Conservation (phyloP, 2,797 vertebrate species). For the Microcaecilia unicolor region DNA sequence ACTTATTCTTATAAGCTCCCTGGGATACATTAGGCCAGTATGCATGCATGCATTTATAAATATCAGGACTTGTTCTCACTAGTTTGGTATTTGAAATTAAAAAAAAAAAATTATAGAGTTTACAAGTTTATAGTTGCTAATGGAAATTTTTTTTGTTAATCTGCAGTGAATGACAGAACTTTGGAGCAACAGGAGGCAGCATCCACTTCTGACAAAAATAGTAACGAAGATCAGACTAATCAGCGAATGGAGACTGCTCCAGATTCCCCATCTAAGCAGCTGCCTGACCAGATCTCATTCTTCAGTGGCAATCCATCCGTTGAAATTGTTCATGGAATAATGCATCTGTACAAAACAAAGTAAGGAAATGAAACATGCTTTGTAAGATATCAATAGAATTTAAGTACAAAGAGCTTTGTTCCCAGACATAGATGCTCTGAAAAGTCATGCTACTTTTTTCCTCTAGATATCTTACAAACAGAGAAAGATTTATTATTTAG, state of each 20-base stretch:
- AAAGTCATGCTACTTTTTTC: too few species aligned
- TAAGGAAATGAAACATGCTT: conserved; percentile 49
- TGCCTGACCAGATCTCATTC: conserved; percentile 95
- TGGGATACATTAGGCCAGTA: accelerated
- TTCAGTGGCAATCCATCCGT: conserved; percentile 95
- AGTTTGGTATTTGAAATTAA: too few species aligned
- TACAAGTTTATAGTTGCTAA: background rate
- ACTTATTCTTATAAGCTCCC: background rate
- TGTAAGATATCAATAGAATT: too few species aligned
- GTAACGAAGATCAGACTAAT: conserved; percentile 32
- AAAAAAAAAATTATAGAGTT: too few species aligned
- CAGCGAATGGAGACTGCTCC: conserved; percentile 37
- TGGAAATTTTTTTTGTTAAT: conserved; percentile 21
- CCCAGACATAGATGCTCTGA: too few species aligned
- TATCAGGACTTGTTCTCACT: too few species aligned
- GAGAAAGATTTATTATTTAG: too few species aligned
- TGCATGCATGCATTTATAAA: too few species aligned
- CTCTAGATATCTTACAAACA: too few species aligned
- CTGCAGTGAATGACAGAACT: conserved; percentile 27
- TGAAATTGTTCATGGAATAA: conserved; percentile 92
- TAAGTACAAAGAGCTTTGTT: too few species aligned
- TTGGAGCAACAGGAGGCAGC: conserved; percentile 28
- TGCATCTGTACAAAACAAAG: conserved; percentile 98
- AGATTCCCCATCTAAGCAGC: conserved; percentile 86
- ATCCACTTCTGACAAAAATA: conserved; percentile 25